These are phyloP conservation scores for Cylas formicarius DNA, from an alignment of 1,140 invertebrate species.

Conservation along the genomic window DNA sequence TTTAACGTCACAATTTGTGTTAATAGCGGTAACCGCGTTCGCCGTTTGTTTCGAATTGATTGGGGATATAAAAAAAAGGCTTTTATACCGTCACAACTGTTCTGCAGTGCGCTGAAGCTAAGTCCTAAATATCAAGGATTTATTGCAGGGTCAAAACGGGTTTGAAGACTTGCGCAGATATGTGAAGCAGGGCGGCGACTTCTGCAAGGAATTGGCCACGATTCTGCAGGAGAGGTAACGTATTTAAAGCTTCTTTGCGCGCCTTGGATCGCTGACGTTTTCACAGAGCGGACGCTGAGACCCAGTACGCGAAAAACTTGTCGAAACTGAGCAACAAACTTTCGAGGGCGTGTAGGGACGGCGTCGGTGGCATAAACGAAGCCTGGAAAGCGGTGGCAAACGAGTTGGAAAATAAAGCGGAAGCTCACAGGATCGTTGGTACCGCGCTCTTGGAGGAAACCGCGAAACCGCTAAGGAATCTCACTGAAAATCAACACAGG, in stretches of 20 bases:
- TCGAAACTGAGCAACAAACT: slow-evolving; percentile 80
- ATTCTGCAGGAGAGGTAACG: slow-evolving; percentile 87
- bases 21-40: no score
- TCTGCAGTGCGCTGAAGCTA: no score
- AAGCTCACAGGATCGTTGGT: slow-evolving; percentile 67
- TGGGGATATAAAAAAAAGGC: no score
- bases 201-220: slow-evolving; percentile 81
- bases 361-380: slow-evolving; percentile 73
- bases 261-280: slow-evolving; percentile 26
- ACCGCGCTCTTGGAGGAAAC: slow-evolving; percentile 76
- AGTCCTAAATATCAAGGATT: no score
- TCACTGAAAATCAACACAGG: slow-evolving; percentile 64
- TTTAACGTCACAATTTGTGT: no score
- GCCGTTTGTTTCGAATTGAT: no score
- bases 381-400: slow-evolving; percentile 83
- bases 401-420: slow-evolving; percentile 86
- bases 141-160: slow-evolving; percentile 76
- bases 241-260: slow-evolving; percentile 1
- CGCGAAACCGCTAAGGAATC: slow-evolving; percentile 74
- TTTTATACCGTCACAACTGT: no score
- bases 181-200: slow-evolving; percentile 89
- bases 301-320: slow-evolving; percentile 82
- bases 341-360: slow-evolving; percentile 70
- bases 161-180: slow-evolving; percentile 88
- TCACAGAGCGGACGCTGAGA: slow-evolving; percentile 82